Conservation (phyloP, 2,113 vertebrate species). For the Serilophus lunatus region DNA sequence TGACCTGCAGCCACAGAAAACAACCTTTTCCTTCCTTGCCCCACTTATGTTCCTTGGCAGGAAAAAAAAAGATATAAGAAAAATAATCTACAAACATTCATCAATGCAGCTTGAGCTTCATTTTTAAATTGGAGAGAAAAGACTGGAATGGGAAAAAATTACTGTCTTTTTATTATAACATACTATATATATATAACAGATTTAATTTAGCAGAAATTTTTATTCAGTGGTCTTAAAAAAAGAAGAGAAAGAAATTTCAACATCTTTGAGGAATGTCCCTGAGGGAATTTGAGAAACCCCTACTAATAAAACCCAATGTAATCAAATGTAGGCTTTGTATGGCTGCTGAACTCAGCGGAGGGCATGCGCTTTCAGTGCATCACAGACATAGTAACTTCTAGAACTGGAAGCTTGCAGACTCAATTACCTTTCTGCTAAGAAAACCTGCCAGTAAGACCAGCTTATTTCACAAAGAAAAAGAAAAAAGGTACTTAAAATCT, state of each 20-base stretch:
- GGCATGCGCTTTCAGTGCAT: neutral
- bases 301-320: neutral
- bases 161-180: neutral
- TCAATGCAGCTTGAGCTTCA: neutral
- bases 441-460: neutral
- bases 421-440: neutral
- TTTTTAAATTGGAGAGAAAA: neutral
- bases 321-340: neutral
- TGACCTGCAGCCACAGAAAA: neutral
- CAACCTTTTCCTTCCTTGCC: neutral
- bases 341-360: constrained; percentile 20
- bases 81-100: neutral
- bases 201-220: constrained; percentile 1
- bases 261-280: neutral
- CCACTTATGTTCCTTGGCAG: neutral
- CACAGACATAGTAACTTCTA: neutral
- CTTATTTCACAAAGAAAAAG: neutral
- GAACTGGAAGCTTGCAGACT: neutral
- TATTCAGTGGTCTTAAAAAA: neutral
- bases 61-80: neutral
- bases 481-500: neutral
- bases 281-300: neutral
- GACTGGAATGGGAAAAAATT: neutral
- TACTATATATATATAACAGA: neutral
- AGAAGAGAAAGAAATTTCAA: neutral